Evolutionary conservation across 2,888 invertebrate species (phyloP), one percentile per base, ranked within the genome.

Genomic region (Helobdella robusta): DNA sequence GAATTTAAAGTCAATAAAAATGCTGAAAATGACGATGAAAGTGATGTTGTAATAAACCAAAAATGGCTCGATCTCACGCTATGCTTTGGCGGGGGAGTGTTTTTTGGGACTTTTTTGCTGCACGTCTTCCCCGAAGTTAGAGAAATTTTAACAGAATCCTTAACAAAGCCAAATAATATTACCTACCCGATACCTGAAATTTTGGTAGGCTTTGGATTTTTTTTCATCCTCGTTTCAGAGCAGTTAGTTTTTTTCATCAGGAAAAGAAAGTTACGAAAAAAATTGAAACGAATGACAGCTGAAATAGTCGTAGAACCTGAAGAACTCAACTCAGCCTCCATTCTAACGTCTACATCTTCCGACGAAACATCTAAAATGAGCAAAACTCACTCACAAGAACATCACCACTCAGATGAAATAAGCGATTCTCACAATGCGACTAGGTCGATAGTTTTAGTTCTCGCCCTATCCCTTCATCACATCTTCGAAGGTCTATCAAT

Each of bases 401-500:
- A 58, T 11, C 30, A 58, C 15, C 32, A 32, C 18, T n/a, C 8
- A 11, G 11, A n/a, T n/a, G 11, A 6, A 20, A 6, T 11, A 6
- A n/a, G 30, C 34, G n/a, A 58, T 5, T 20, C 32, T 34, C 46
- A 59, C 25, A 66, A 68, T 60, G 59, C 40, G 11, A 67, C 70
- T 8, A 73, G 83, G 6, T 78, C 81, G 0, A 65, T 82, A 2
- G 72, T 83, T n/a, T 75, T 84, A 3, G 74, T 83, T 1, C 68
- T 79, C 8, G 83, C 83, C 3, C 74, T 84, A 0, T 83, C 83
- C 0, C 71, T 84, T 1, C 84, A 84, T 72, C 82, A 83, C 20
- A 72, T 83, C 3, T 83, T 84, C 71, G 84, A 84, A 73, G 84
- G 84, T 2, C 72, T 84, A 35, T 82, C 83, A 5, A 74, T 84